Percentiles rank a stretch among this genome's conserved stretches.
Conservation (phyloP, 2,113 vertebrate genomes). For the Ptychochromis oligacanthus region DNA sequence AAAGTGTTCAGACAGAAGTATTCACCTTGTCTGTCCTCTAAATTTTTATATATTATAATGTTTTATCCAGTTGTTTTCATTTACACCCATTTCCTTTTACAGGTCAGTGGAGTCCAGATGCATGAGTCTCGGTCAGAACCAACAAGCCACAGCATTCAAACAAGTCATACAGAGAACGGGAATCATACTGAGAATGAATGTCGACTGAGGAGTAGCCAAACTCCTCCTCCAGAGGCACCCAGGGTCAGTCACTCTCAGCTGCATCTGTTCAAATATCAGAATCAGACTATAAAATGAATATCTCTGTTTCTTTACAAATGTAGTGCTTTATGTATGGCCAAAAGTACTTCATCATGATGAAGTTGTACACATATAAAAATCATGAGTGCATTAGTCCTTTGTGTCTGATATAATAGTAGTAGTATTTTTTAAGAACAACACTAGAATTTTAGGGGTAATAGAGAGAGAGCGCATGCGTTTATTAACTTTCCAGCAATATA, state of each 20-base stretch:
- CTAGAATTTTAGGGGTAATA: too few relatives aligned
- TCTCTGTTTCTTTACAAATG: too few relatives aligned
- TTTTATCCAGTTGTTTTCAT: constrained; percentile 4
- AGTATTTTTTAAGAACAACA: too few relatives aligned
- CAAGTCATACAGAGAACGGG: constrained; percentile 72
- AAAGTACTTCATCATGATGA: too few relatives aligned
- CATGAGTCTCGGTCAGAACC: constrained; percentile 83
- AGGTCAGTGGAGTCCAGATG: constrained; percentile 80
- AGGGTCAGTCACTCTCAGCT: constrained; percentile 61
- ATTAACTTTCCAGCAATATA: background rate
- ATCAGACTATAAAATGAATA: background rate
- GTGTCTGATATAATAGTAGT: too few relatives aligned
- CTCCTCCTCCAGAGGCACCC: constrained; percentile 69
- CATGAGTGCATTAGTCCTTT: too few relatives aligned
- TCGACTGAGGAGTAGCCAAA: constrained; percentile 70
- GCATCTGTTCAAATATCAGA: background rate
- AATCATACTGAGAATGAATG: constrained; percentile 68
- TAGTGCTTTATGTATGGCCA: too few relatives aligned
- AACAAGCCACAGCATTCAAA: constrained; percentile 74
- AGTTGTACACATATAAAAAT: too few relatives aligned
- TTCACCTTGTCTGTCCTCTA: background rate
- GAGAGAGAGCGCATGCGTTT: too few relatives aligned
- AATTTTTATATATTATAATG: background rate
- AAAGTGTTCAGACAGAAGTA: background rate
- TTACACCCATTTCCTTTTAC: constrained; percentile 17